Percentiles rank a stretch among this genome's conserved stretches.
phyloP scores from a whole-genome alignment of 2,888 invertebrate species.

The Glomeris marginata region DNA sequence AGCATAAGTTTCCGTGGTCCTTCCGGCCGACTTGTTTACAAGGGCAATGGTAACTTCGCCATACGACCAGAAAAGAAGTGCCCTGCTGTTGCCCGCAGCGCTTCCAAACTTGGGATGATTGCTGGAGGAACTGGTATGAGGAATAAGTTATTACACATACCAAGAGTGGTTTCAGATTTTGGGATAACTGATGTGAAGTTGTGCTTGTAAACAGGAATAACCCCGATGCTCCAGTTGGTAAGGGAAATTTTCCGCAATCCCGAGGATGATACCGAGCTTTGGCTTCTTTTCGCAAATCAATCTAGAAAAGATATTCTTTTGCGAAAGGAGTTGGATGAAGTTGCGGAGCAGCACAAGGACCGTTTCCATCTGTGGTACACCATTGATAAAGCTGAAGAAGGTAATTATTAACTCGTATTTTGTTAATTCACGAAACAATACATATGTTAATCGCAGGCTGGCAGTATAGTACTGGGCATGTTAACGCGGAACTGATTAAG shows the following conservation, averaged over 20 bases:
- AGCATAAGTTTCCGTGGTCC: conserved; percentile 91
- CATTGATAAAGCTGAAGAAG: conserved; percentile 70
- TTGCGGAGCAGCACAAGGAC: conserved; percentile 50
- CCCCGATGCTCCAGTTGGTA: conserved; percentile 92
- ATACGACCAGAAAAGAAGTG: conserved; percentile 80
- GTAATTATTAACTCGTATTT: too few relatives aligned
- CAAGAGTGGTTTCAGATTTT: too few relatives aligned
- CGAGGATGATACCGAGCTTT: conserved; percentile 55
- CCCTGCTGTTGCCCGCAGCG: conserved; percentile 49
- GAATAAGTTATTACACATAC: too few relatives aligned
- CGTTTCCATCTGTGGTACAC: conserved; percentile 92
- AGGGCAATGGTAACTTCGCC: conserved; percentile 44
- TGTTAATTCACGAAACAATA: too few relatives aligned
- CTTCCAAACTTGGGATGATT: conserved; percentile 77
- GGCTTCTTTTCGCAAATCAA: conserved; percentile 89
- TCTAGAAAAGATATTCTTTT: conserved; percentile 88
- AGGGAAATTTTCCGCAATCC: conserved; percentile 66
- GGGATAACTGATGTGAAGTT: too few relatives aligned
- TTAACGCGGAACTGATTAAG: conserved; percentile 76
- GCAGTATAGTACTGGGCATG: conserved; percentile 84
- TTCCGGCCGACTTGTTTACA: conserved; percentile 62
- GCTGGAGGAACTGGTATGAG: conserved; percentile 52
- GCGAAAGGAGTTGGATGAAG: conserved; percentile 67
- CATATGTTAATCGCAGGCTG: conserved; percentile 58
- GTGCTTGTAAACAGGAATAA: conserved; percentile 82